Conservation (phyloP, 1,140 invertebrate genomes). For the Rhagoletis pomonella region DNA sequence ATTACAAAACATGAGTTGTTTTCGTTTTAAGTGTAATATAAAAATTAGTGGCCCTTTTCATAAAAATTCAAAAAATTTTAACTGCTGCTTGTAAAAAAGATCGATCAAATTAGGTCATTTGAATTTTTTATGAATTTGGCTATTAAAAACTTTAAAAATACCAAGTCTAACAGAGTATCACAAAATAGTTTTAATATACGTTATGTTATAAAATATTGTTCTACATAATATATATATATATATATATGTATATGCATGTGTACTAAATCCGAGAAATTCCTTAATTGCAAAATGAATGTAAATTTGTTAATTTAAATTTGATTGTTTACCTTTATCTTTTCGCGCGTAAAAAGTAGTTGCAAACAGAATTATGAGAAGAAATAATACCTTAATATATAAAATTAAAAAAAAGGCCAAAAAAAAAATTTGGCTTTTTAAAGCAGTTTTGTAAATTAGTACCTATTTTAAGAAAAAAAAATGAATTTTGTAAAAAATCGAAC, state of each 20-base stretch:
- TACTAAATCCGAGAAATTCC: constrained; percentile 15
- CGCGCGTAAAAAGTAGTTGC: neutral
- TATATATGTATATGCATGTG: no score
- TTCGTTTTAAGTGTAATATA: no score
- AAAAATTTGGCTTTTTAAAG: neutral
- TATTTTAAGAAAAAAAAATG: constrained; percentile 43
- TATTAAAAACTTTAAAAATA: neutral
- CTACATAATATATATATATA: no score
- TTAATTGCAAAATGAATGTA: constrained; percentile 47
- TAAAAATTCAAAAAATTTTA: neutral
- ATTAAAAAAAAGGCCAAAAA: neutral
- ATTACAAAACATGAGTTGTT: no score
- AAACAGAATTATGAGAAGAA: no score
- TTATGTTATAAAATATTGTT: constrained; percentile 26
- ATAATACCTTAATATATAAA: no score
- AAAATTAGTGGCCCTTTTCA: neutral
- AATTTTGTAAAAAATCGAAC: neutral
- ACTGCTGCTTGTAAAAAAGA: no score
- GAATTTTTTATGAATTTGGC: neutral
- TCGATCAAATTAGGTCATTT: neutral
- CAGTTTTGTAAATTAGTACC: constrained; percentile 26
- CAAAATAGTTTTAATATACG: constrained; percentile 21
- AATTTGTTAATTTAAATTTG: constrained; percentile 14
- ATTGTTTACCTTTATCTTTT: constrained; percentile 39
- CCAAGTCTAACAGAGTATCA: constrained; percentile 17